phyloP scores from a whole-genome alignment of 2,797 vertebrate species.

The Denticeps clupeoides region DNA sequence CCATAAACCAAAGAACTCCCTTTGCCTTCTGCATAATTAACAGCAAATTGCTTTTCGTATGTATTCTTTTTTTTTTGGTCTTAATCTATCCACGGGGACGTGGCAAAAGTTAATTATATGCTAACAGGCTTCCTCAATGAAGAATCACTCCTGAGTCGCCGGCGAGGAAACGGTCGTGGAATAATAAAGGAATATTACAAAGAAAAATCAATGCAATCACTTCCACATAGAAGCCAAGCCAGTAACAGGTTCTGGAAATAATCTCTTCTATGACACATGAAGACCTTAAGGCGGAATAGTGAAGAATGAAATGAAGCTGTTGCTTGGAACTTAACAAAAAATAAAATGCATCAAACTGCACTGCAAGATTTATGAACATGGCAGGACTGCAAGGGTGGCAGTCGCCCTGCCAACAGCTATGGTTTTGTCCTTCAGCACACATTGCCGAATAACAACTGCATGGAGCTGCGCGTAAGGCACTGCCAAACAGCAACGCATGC shows the following conservation, averaged over 20 bases:
- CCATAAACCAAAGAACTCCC: conserved; percentile 21
- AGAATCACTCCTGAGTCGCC: conserved; percentile 8
- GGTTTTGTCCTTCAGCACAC: too few relatives aligned
- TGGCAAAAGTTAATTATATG: conserved; percentile 30
- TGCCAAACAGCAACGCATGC: too few relatives aligned
- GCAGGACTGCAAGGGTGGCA: too few relatives aligned
- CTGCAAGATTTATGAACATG: conserved; percentile 38
- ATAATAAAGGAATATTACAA: conserved; percentile 11
- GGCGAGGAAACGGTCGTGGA: neutral
- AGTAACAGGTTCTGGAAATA: neutral
- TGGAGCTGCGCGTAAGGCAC: too few relatives aligned
- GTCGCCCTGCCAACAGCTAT: too few relatives aligned
- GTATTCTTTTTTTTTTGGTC: conserved; percentile 23
- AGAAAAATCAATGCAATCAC: conserved; percentile 8
- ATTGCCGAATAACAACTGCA: too few relatives aligned
- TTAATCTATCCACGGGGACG: conserved; percentile 31
- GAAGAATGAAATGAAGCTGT: conserved; percentile 2
- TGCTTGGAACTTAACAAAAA: conserved; percentile 8
- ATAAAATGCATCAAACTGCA: conserved; percentile 26
- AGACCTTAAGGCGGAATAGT: neutral
- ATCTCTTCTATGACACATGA: conserved; percentile 4
- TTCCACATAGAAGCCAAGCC: conserved; percentile 1
- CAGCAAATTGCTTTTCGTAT: conserved; percentile 28
- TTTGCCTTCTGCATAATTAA: conserved; percentile 32
- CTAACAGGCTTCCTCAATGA: conserved; percentile 15